Evolutionary conservation across 2,888 invertebrate genomes (phyloP), one percentile per base, ranked within the genome.

Genomic region (Bruchidius siliquastri): DNA sequence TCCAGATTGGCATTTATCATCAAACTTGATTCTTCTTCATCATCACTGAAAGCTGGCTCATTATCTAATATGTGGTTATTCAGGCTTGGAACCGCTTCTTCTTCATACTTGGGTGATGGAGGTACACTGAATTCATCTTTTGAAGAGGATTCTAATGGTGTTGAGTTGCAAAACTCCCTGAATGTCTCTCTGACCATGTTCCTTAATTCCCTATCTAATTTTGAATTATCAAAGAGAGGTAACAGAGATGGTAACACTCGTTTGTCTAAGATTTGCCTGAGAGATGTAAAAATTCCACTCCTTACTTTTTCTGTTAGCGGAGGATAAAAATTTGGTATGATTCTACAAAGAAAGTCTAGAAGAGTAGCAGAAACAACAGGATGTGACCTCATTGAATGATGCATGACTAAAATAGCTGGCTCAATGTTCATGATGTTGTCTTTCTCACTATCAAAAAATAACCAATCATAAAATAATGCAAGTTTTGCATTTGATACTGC

Each of bases 401-500:
- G 94, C 96, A 97, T 97, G 22, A 97, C 96, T 79, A 97, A 90
- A 81, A 97, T 96, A 18, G 96, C 96, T 22, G 97, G 96, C 87
- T 97, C 96, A 80, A 97, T 96, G 86, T 97, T 96, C 97, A 97
- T 97, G 77, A 97, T 97, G 85, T 96, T 96, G 86, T 97, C 96
- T 84, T 93, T 94, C 80, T 94, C 94, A 21, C 94, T 91, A 81
- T 97, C 96, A 87, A 94, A 97, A 83, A 96, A 94, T 69, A 97
- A 87, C 97, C 97, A 97, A 86, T 97, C 97, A 86, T 95, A 96
- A 86, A 97, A 97, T 71, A 97, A 88, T 20, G 96, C 95, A 74
- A 97, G 87, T 87, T 97, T 97, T 70, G 96, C 95, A 89, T 96
- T 96, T 72, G 96, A 94, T 74, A 95, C 94, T 70, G 96, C 95